Percentiles rank a stretch among this genome's conserved stretches.
phyloP scores from a whole-genome alignment of 2,113 vertebrate species.

The Echinops telfairi region DNA sequence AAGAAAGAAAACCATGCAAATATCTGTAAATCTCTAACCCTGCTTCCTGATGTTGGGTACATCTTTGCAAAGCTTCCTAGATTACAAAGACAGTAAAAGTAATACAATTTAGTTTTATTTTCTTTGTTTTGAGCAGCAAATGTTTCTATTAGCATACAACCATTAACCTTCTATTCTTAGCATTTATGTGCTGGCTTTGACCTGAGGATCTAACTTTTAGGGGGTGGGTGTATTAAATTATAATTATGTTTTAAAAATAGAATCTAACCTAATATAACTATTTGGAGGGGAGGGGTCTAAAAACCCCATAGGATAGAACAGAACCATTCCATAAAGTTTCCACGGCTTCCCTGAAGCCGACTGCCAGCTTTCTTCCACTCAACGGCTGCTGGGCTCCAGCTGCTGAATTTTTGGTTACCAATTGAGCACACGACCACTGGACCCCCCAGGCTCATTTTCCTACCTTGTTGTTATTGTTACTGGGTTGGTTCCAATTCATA shows the following conservation, averaged over 20 bases:
- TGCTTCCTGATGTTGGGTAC: background rate
- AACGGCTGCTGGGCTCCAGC: no score
- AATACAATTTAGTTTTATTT: background rate
- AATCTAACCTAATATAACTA: background rate
- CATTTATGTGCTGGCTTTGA: slow-evolving; percentile 38
- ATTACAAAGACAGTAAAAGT: slow-evolving; percentile 3
- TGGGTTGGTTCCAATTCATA: no score
- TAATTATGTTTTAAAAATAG: slow-evolving; percentile 38
- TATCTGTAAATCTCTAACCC: slow-evolving; percentile 61
- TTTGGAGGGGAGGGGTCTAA: background rate
- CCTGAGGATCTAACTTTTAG: slow-evolving; percentile 9
- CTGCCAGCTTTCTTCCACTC: no score
- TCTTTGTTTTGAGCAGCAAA: slow-evolving; percentile 42
- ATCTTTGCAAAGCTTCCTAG: slow-evolving; percentile 38
- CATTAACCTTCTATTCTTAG: background rate
- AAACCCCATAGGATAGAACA: background rate
- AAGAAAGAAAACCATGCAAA: slow-evolving; percentile 72
- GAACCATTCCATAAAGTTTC: background rate
- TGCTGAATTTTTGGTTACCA: no score
- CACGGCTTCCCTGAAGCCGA: no score
- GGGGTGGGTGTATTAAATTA: slow-evolving; percentile 23
- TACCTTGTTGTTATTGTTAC: no score
- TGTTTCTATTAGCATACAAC: slow-evolving; percentile 50
- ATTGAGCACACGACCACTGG: no score
- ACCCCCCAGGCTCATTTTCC: no score